Evolutionary conservation across 2,888 invertebrate species (phyloP).

Genomic region (Lepidochrysops patricia): DNA sequence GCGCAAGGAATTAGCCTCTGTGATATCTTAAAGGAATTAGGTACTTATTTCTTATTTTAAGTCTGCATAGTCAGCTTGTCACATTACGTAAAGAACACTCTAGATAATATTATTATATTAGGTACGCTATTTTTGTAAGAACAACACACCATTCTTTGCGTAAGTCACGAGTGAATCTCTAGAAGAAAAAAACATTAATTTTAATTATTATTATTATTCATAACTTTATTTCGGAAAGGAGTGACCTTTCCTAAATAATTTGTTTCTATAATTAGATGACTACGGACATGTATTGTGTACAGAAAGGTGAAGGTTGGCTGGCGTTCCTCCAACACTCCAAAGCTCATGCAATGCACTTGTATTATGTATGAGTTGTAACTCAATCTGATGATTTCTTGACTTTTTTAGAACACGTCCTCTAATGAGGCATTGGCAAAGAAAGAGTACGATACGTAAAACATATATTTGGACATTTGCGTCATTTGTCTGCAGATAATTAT

Average conservation of each 20-base stretch:
- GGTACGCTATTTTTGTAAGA: no score
- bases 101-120: no score
- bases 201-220: no score
- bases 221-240: no score
- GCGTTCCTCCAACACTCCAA: neutral
- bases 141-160: no score
- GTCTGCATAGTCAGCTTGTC: no score
- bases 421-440: neutral
- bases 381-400: neutral
- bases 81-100: no score
- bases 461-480: neutral
- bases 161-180: no score
- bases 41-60: no score
- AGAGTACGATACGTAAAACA: neutral
- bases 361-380: no score
- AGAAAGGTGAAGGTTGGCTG: constrained; percentile 3
- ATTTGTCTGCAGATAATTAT: neutral
- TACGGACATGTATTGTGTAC: neutral
- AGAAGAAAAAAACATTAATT: no score
- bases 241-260: neutral
- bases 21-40: neutral
- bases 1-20: no score
- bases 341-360: neutral
- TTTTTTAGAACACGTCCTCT: neutral
- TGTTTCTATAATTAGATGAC: neutral